Evolutionary conservation across 2,113 vertebrate genomes (phyloP).

Genomic region (Tonatia bakeri): DNA sequence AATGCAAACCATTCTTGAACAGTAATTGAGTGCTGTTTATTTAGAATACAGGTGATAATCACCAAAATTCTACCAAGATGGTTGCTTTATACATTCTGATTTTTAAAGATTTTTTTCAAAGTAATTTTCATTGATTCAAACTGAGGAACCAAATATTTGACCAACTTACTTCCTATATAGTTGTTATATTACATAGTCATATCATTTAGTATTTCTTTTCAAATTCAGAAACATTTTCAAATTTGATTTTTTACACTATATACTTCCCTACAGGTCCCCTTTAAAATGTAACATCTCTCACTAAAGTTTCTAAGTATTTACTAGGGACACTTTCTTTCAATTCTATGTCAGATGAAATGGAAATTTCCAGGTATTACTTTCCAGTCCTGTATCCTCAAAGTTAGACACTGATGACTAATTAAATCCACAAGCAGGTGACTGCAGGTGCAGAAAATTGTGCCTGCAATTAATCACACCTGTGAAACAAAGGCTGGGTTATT

Average conservation of each 20-base stretch:
- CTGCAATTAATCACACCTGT: constrained; percentile 36
- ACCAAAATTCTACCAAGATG: background rate
- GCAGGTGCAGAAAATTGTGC: background rate
- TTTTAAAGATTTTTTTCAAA: background rate
- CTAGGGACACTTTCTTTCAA: background rate
- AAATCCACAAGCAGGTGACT: background rate
- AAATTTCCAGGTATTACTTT: constrained; percentile 43
- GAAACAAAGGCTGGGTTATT: background rate
- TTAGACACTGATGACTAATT: background rate
- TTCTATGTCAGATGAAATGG: background rate
- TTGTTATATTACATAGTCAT: background rate
- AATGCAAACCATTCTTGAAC: background rate
- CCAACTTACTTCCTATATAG: background rate
- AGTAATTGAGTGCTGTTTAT: background rate
- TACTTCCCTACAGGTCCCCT: too few relatives aligned
- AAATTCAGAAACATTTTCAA: constrained; percentile 7
- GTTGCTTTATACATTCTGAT: background rate
- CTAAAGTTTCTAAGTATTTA: background rate
- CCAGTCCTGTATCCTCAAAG: background rate
- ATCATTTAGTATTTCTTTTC: background rate
- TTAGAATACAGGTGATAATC: background rate
- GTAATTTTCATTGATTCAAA: background rate
- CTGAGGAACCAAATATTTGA: background rate
- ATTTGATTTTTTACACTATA: background rate
- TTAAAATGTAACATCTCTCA: background rate